Conservation (phyloP, 2,888 invertebrate species). For the Trachelus stipa region DNA sequence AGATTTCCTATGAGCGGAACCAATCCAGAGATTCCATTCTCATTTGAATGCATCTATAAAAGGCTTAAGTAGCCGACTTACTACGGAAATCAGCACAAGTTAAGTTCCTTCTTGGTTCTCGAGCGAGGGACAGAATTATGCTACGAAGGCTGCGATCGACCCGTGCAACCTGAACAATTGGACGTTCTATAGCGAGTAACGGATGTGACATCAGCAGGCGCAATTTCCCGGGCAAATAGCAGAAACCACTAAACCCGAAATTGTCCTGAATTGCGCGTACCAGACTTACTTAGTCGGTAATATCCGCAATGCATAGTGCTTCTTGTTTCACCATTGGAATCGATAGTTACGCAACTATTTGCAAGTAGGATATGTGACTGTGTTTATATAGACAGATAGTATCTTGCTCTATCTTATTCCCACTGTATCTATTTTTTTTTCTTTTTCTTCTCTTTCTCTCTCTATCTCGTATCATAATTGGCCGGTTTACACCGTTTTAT, state of each 20-base stretch:
- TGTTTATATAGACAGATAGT: not conserved
- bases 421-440: not conserved
- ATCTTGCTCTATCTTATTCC: not conserved
- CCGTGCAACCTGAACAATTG: constrained; percentile 50
- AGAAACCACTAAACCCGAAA: constrained; percentile 63
- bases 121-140: not conserved
- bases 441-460: not conserved
- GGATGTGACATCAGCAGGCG: constrained; percentile 65
- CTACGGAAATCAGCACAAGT: not conserved
- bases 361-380: not conserved
- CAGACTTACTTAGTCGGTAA: constrained; percentile 54
- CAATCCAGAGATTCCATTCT: not conserved
- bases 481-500: not conserved
- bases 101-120: not conserved
- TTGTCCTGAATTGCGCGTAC: constrained; percentile 47
- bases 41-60: not conserved
- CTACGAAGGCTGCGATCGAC: constrained; percentile 16
- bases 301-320: constrained; percentile 30
- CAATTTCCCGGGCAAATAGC: constrained; percentile 64
- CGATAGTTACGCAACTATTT: not conserved
- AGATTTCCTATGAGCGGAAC: not conserved
- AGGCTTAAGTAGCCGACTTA: not conserved
- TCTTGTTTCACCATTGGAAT: not conserved
- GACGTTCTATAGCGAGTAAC: constrained; percentile 49
- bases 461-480: not conserved